Evolutionary conservation across 2,888 invertebrate species (phyloP).

Genomic region (Fabriciana adippe): DNA sequence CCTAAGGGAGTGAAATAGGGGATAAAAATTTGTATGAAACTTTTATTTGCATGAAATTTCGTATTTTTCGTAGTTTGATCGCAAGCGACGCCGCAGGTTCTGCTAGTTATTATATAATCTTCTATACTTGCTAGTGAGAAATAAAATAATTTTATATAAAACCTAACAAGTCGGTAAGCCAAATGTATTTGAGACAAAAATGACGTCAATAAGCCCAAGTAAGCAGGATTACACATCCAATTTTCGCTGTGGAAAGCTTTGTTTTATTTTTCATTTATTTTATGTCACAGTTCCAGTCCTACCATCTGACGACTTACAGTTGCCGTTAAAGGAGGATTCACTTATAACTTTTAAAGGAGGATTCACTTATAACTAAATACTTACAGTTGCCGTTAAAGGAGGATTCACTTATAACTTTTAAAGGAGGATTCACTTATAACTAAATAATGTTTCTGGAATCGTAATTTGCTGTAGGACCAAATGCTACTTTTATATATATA

Average conservation of each 20-base stretch:
- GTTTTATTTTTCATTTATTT: conserved; percentile 32
- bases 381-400: conserved; percentile 11
- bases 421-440: too few species aligned
- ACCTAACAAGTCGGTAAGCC: conserved; percentile 27
- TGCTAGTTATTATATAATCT: too few species aligned
- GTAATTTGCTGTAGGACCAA: too few species aligned
- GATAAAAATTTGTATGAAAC: too few species aligned
- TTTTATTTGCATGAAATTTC: too few species aligned
- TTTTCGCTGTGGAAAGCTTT: conserved; percentile 30
- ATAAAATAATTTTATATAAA: conserved; percentile 16
- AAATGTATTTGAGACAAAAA: conserved; percentile 24
- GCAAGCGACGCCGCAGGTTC: too few species aligned
- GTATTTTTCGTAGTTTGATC: too few species aligned
- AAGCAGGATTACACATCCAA: conserved; percentile 33
- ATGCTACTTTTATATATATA: too few species aligned
- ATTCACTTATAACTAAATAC: conserved; percentile 13
- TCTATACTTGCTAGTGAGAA: too few species aligned
- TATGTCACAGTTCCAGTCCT: conserved; percentile 18
- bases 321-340: conserved; percentile 9
- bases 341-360: conserved; percentile 15
- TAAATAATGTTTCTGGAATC: background rate
- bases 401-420: conserved; percentile 10
- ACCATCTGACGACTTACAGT: conserved; percentile 7
- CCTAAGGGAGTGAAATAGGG: too few species aligned
- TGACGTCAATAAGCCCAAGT: conserved; percentile 27